Conservation (phyloP, 2,888 invertebrate species). For the Cataglyphis livida region DNA sequence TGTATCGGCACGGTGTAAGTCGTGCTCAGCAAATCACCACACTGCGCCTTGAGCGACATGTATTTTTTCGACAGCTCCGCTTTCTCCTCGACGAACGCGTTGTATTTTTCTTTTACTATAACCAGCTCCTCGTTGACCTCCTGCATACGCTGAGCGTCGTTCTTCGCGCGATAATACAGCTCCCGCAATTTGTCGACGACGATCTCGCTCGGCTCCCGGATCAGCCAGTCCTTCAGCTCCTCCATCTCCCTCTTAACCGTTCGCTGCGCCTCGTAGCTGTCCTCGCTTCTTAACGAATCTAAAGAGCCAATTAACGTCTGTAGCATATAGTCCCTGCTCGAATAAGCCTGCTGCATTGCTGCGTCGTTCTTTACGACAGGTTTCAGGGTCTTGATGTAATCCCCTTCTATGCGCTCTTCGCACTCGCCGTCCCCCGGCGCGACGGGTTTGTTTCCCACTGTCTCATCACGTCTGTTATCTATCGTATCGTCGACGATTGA, state of each 20-base stretch:
- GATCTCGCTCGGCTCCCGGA: slow-evolving; percentile 77
- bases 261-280: slow-evolving; percentile 75
- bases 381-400: slow-evolving; percentile 80
- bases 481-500: neutral
- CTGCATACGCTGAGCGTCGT: slow-evolving; percentile 87
- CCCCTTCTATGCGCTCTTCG: slow-evolving; percentile 73
- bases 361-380: slow-evolving; percentile 73
- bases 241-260: slow-evolving; percentile 78
- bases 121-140: slow-evolving; percentile 91
- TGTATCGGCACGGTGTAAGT: slow-evolving; percentile 88
- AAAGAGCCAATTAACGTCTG: slow-evolving; percentile 77
- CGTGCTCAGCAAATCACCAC: slow-evolving; percentile 87
- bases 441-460: neutral
- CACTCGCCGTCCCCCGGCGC: neutral
- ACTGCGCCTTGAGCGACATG: slow-evolving; percentile 87
- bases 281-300: slow-evolving; percentile 76
- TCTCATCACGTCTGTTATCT: slow-evolving; percentile 49
- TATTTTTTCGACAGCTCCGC: slow-evolving; percentile 88
- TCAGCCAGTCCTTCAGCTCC: slow-evolving; percentile 79
- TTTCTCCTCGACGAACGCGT: slow-evolving; percentile 89
- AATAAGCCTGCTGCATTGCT: slow-evolving; percentile 63
- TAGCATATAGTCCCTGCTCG: slow-evolving; percentile 76
- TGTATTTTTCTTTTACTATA: slow-evolving; percentile 91
- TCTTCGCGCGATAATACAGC: slow-evolving; percentile 79
- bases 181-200: slow-evolving; percentile 78